These are phyloP conservation scores for Australoheros scitulus DNA, from an alignment of 2,113 vertebrate genomes.

Conservation along the genomic window DNA sequence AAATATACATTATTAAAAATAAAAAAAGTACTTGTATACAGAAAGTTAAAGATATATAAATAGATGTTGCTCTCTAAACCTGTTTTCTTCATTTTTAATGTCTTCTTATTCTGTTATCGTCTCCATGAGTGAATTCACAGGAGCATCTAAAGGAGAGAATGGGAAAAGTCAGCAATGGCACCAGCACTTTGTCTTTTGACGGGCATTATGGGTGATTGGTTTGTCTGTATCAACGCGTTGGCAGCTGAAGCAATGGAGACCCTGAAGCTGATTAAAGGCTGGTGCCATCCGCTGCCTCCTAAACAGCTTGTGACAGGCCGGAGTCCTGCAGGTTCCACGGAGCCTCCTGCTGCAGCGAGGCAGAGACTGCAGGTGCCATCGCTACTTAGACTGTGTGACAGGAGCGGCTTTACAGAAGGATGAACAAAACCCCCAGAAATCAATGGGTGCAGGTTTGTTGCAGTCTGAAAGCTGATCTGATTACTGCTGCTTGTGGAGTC, in stretches of 20 bases:
- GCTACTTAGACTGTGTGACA: conserved; percentile 48
- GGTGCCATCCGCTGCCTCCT: conserved; percentile 46
- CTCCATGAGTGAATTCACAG: conserved; percentile 23
- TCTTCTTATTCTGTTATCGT: neutral
- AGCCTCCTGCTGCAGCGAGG: conserved; percentile 40
- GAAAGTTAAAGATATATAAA: neutral
- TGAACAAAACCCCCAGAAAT: conserved; percentile 47
- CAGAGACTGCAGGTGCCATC: conserved; percentile 27
- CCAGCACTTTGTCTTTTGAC: conserved; percentile 55
- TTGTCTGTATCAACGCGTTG: conserved; percentile 68
- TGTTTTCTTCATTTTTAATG: neutral
- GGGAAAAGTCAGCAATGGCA: conserved; percentile 18
- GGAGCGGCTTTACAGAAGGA: conserved; percentile 25
- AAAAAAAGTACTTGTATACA: neutral
- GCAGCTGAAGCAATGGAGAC: conserved; percentile 47
- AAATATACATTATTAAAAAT: neutral
- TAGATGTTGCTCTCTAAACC: neutral
- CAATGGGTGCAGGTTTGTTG: conserved; percentile 16
- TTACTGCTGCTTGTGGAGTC: conserved; percentile 12
- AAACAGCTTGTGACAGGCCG: conserved; percentile 72
- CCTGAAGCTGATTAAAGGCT: conserved; percentile 69
- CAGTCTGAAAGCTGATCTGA: conserved; percentile 36
- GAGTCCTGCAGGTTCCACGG: conserved; percentile 39
- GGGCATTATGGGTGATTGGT: conserved; percentile 67
- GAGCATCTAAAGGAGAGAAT: conserved; percentile 16